Conservation (phyloP, 2,797 vertebrate species). For the Halcyon smyrnensis region DNA sequence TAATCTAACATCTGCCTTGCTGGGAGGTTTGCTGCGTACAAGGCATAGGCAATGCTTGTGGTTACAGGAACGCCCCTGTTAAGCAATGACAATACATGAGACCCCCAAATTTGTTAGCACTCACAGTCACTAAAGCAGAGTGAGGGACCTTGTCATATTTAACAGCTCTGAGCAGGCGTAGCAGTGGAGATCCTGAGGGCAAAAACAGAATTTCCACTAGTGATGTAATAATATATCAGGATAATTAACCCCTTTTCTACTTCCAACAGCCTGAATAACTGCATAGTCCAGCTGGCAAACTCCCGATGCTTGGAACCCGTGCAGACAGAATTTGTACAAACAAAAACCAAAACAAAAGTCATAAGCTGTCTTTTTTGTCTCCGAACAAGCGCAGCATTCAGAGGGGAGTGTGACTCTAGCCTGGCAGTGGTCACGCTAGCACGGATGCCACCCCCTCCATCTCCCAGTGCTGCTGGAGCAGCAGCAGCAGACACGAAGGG, state of each 20-base stretch:
- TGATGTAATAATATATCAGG: slow-evolving; percentile 70
- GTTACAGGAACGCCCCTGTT: slow-evolving; percentile 39
- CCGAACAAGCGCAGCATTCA: slow-evolving; percentile 82
- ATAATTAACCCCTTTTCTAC: slow-evolving; percentile 65
- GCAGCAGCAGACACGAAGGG: background rate
- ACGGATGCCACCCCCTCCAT: background rate
- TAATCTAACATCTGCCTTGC: background rate
- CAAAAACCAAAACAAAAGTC: slow-evolving; percentile 73
- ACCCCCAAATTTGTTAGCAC: slow-evolving; percentile 60
- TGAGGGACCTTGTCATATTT: slow-evolving; percentile 72
- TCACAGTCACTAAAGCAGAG: slow-evolving; percentile 70
- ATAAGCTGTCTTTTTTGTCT: slow-evolving; percentile 70
- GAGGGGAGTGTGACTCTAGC: slow-evolving; percentile 43
- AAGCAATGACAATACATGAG: slow-evolving; percentile 59
- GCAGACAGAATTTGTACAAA: slow-evolving; percentile 81
- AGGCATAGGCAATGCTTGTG: slow-evolving; percentile 8
- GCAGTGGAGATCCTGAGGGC: slow-evolving; percentile 63
- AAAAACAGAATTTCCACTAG: slow-evolving; percentile 70
- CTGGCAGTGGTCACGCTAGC: slow-evolving; percentile 68
- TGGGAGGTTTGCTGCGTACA: slow-evolving; percentile 9
- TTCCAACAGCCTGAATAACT: slow-evolving; percentile 33
- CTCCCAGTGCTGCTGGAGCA: background rate
- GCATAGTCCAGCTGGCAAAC: slow-evolving; percentile 37
- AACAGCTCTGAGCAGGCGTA: slow-evolving; percentile 63
- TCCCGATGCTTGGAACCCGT: background rate